A percentile compares a stretch with the other conserved stretches of the same genome.
These are phyloP conservation scores for Centropus bengalensis DNA, from an alignment of 2,113 vertebrate genomes.

Conservation along the genomic window DNA sequence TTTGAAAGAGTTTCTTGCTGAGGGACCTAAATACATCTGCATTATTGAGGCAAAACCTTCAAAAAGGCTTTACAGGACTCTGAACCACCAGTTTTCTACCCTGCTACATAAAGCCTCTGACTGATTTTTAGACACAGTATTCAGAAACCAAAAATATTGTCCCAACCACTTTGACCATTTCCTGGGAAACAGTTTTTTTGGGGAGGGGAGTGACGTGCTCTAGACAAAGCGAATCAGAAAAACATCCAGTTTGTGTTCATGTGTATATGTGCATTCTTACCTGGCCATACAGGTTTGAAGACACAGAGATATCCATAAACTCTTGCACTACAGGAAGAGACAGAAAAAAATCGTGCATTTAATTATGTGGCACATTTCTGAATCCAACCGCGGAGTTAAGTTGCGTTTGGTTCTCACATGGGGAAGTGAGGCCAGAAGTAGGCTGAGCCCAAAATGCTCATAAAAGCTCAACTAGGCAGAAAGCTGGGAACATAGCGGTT, in stretches of 20 bases:
- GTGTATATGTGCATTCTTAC: not conserved
- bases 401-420: not conserved
- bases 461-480: slow-evolving; percentile 81
- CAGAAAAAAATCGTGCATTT: not conserved
- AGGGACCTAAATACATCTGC: not conserved
- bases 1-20: slow-evolving; percentile 4
- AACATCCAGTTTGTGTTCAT: not conserved
- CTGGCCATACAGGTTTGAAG: not conserved
- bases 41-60: not conserved
- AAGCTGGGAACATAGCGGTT: slow-evolving; percentile 74
- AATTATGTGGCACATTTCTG: not conserved
- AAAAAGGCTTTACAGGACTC: not conserved
- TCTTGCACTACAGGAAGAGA: not conserved
- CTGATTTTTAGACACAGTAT: not conserved
- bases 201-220: no score
- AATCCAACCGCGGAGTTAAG: not conserved
- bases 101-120: not conserved
- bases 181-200: slow-evolving; percentile 18
- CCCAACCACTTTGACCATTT: not conserved
- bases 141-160: not conserved
- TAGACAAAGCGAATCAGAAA: not conserved
- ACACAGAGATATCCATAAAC: not conserved
- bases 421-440: slow-evolving; percentile 42
- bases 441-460: slow-evolving; percentile 67
- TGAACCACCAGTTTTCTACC: not conserved